A percentile compares a stretch with the other conserved stretches of the same genome.
Conservation (phyloP, 1,140 invertebrate genomes). For the Prorops nasuta region DNA sequence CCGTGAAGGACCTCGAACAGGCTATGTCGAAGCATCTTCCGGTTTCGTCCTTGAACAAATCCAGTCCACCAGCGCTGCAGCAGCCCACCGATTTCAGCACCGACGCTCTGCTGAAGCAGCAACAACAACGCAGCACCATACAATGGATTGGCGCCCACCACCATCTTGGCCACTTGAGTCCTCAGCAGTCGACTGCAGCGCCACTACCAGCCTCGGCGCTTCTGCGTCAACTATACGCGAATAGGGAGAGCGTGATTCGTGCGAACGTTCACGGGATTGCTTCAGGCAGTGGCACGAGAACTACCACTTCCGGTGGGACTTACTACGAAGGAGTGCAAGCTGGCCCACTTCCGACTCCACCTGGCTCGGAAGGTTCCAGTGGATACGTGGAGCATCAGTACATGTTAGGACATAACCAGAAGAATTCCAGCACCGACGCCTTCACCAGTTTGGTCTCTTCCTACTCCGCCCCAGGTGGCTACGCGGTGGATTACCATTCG, state of each 20-base stretch:
- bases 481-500: slow-evolving; percentile 80
- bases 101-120: slow-evolving; percentile 78
- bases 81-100: slow-evolving; percentile 83
- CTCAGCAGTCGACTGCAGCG: slow-evolving; percentile 62
- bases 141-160: slow-evolving; percentile 89
- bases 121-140: slow-evolving; percentile 83
- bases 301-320: slow-evolving; percentile 49
- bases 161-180: slow-evolving; percentile 62
- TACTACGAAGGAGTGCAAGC: slow-evolving; percentile 55
- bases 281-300: slow-evolving; percentile 53
- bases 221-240: slow-evolving; percentile 84
- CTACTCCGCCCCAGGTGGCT: slow-evolving; percentile 61
- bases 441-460: slow-evolving; percentile 64
- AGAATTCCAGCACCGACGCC: slow-evolving; percentile 50
- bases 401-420: slow-evolving; percentile 62
- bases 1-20: slow-evolving; percentile 89
- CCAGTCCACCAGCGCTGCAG: slow-evolving; percentile 58
- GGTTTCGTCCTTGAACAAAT: slow-evolving; percentile 60
- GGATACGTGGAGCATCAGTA: slow-evolving; percentile 72
- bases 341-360: slow-evolving; percentile 81
- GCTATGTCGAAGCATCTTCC: slow-evolving; percentile 96
- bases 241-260: slow-evolving; percentile 90
- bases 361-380: slow-evolving; percentile 78
- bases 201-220: slow-evolving; percentile 79
- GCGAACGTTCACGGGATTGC: slow-evolving; percentile 80